Conservation (phyloP, 2,797 vertebrate species). For the Leucoraja ocellata region DNA sequence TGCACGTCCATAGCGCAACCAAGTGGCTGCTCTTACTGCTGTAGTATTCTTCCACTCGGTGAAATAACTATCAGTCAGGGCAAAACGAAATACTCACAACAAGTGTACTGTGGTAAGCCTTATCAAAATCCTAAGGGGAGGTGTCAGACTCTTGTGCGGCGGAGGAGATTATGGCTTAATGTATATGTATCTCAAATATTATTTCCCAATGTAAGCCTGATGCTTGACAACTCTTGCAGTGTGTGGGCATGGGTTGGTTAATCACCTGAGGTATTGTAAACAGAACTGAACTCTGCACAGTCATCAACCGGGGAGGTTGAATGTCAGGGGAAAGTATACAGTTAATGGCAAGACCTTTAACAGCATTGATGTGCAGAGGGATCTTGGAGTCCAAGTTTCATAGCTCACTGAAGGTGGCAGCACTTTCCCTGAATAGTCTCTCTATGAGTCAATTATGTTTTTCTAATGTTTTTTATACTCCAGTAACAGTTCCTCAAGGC, state of each 20-base stretch:
- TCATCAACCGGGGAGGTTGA: not conserved
- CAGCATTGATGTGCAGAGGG: no score
- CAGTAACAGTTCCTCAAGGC: not conserved
- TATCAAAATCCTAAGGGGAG: not conserved
- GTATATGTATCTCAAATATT: not conserved
- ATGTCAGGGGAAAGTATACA: no score
- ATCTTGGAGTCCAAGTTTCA: no score
- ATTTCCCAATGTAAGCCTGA: not conserved
- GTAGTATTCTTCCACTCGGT: not conserved
- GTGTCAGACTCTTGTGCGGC: not conserved
- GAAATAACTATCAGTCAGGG: not conserved
- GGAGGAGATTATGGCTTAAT: no score
- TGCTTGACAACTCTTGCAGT: not conserved
- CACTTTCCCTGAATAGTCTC: not conserved
- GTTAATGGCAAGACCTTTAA: no score
- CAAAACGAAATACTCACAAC: not conserved
- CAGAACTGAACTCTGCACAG: not conserved
- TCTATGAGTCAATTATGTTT: not conserved
- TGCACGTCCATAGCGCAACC: conserved; percentile 9
- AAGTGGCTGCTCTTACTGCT: not conserved
- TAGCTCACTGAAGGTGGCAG: no score
- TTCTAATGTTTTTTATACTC: not conserved
- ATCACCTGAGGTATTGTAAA: not conserved
- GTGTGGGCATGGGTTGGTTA: not conserved
- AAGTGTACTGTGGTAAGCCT: no score